A percentile compares a stretch with the other conserved stretches of the same genome.
Evolutionary conservation across 2,888 invertebrate species (phyloP).

Genomic region (Andrena chrysosceles): DNA sequence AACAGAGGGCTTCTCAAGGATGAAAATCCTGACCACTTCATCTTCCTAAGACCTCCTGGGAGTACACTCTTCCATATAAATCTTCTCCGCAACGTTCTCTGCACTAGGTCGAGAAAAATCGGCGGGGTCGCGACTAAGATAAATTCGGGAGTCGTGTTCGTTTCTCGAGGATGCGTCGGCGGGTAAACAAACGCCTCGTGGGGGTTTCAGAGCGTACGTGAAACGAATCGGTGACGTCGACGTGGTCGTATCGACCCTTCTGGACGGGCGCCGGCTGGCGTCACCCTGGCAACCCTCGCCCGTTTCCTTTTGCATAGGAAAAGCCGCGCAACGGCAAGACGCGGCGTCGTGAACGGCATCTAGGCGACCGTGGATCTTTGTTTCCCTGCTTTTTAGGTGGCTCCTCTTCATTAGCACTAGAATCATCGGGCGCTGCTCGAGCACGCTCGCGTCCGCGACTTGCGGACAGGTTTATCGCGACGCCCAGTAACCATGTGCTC

Average conservation of each 20-base stretch:
- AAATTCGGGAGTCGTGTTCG: constrained; percentile 12
- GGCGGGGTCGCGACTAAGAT: neutral
- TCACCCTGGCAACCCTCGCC: constrained; percentile 81
- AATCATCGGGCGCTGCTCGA: constrained; percentile 45
- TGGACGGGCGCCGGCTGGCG: constrained; percentile 71
- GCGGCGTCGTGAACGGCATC: constrained; percentile 22
- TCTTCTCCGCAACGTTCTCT: neutral
- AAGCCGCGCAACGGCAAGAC: constrained; percentile 39
- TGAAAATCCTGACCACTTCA: neutral
- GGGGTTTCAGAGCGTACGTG: constrained; percentile 30
- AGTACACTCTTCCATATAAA: neutral
- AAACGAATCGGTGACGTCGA: constrained; percentile 68
- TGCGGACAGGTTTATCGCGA: constrained; percentile 26
- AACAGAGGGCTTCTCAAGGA: neutral
- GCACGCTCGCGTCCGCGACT: constrained; percentile 33
- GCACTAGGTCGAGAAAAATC: neutral
- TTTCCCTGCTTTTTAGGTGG: neutral
- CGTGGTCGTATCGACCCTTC: constrained; percentile 80
- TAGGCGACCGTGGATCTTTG: constrained; percentile 19
- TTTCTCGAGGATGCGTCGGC: neutral
- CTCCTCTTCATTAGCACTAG: constrained; percentile 59
- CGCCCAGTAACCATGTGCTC: neutral
- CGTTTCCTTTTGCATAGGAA: constrained; percentile 71
- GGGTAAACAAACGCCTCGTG: constrained; percentile 39
- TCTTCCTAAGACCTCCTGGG: neutral